phyloP scores from a whole-genome alignment of 2,888 invertebrate species.

The Lymantria dispar region DNA sequence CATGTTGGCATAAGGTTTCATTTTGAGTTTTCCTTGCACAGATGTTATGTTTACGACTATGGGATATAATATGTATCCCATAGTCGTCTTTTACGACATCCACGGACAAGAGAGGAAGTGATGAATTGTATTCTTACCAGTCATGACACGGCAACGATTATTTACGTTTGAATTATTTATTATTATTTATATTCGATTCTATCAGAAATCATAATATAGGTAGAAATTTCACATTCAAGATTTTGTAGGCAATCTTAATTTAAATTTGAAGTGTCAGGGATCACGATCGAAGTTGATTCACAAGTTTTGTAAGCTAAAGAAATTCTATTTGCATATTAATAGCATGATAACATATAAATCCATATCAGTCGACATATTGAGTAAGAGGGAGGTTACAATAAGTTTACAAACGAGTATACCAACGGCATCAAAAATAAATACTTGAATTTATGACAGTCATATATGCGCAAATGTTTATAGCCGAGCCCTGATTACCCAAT shows the following conservation, averaged over 20 bases:
- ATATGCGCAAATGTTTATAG: slow-evolving; percentile 41
- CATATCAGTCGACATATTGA: slow-evolving; percentile 12
- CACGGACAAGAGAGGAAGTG: too few relatives aligned
- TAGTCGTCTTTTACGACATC: too few relatives aligned
- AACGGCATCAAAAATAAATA: slow-evolving; percentile 51
- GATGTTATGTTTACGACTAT: too few relatives aligned
- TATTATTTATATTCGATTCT: background rate
- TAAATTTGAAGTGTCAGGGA: background rate
- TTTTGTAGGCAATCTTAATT: background rate
- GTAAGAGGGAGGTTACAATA: slow-evolving; percentile 22
- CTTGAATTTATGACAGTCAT: slow-evolving; percentile 49
- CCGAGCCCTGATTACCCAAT: slow-evolving; percentile 59
- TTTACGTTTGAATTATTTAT: background rate
- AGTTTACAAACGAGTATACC: slow-evolving; percentile 44
- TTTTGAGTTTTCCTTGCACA: too few relatives aligned
- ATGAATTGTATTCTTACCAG: too few relatives aligned
- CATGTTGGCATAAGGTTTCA: too few relatives aligned
- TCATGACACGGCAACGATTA: too few relatives aligned
- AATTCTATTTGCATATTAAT: background rate
- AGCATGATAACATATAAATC: slow-evolving; percentile 8
- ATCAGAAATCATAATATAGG: background rate
- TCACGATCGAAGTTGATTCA: background rate
- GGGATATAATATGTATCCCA: too few relatives aligned
- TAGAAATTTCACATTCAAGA: background rate
- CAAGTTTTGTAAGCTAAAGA: background rate